Evolutionary conservation across 2,113 vertebrate genomes (phyloP).

Genomic region (Chinchilla lanigera): DNA sequence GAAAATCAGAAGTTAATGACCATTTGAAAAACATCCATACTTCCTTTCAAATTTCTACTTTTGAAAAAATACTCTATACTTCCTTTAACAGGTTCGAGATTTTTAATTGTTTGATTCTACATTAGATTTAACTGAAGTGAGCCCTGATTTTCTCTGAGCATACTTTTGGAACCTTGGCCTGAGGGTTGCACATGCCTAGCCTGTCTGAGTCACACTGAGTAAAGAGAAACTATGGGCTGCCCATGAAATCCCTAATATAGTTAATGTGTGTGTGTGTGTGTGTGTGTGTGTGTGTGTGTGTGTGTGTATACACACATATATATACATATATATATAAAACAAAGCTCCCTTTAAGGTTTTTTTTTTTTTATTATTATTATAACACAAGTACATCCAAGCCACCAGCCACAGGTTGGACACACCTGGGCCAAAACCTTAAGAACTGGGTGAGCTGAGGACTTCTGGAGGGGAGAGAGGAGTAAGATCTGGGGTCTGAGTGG

Average conservation of each 20-base stretch:
- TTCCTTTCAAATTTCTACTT: neutral
- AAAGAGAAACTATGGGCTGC: neutral
- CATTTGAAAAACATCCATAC: neutral
- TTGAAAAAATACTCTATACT: neutral
- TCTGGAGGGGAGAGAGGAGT: no score
- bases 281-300: no score
- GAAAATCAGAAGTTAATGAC: neutral
- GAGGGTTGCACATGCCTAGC: neutral
- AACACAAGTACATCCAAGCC: neutral
- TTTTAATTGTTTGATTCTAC: neutral
- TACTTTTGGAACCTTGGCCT: neutral
- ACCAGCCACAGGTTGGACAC: neutral
- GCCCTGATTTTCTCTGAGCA: neutral
- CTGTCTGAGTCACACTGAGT: neutral
- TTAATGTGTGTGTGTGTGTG: no score
- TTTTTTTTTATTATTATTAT: neutral
- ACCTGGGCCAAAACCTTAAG: neutral
- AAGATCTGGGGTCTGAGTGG: accelerated
- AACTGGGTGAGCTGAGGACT: neutral
- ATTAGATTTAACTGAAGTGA: neutral
- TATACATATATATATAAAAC: no score
- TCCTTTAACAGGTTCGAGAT: neutral
- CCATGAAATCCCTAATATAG: neutral
- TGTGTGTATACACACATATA: no score
- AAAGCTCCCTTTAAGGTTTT: neutral